phyloP scores from a whole-genome alignment of 2,113 vertebrate genomes.

The Lethenteron reissneri region DNA sequence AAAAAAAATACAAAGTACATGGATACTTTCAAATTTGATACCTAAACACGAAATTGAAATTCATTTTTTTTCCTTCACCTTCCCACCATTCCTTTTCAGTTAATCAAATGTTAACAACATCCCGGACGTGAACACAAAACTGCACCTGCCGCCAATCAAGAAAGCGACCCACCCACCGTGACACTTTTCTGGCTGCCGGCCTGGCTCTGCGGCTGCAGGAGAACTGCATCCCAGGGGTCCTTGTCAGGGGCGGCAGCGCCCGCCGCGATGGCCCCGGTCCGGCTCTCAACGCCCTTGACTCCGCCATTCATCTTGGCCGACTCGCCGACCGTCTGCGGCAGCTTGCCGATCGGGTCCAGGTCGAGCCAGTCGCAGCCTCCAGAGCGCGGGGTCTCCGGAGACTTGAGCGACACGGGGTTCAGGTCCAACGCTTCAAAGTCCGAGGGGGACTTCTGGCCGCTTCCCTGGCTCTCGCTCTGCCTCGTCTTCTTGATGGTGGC shows the following conservation, averaged over 20 bases:
- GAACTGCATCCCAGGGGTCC: conserved; percentile 91
- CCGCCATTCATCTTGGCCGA: neutral
- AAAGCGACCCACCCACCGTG: no score
- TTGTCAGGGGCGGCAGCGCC: neutral
- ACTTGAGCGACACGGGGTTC: conserved; percentile 19
- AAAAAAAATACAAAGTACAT: no score
- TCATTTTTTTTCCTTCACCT: no score
- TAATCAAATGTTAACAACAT: no score
- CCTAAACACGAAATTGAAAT: no score
- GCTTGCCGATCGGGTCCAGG: conserved; percentile 70
- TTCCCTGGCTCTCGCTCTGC: neutral
- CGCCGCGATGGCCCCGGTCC: no score
- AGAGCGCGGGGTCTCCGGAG: conserved; percentile 24
- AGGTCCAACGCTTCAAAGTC: conserved; percentile 4
- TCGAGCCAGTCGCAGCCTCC: conserved; percentile 79
- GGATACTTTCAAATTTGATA: no score
- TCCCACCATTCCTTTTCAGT: no score
- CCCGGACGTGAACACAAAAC: no score
- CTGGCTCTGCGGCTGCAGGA: conserved; percentile 50
- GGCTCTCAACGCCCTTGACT: no score
- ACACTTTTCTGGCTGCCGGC: conserved; percentile 7
- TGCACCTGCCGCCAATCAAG: no score
- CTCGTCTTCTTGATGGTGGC: conserved; percentile 3
- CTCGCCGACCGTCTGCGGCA: neutral
- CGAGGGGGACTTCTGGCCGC: neutral